Evolutionary conservation across 2,797 vertebrate species (phyloP).

Genomic region (Semotilus atromaculatus): DNA sequence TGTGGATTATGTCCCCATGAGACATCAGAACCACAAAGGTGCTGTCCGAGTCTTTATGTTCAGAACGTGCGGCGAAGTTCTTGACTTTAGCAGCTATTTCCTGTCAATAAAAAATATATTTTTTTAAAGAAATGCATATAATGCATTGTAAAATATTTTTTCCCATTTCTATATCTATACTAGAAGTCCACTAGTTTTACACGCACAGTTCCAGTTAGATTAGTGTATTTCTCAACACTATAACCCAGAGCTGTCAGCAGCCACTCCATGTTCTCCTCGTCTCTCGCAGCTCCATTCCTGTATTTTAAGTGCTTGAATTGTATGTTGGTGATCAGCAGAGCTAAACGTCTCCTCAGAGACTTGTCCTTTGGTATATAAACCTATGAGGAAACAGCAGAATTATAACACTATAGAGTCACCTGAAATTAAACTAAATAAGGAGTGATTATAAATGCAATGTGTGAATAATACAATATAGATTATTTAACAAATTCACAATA

Average conservation of each 20-base stretch:
- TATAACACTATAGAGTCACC: too few species aligned
- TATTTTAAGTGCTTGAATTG: accelerated
- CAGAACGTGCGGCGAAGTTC: accelerated
- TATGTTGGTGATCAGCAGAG: slow-evolving; percentile 15
- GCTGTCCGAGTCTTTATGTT: not conserved
- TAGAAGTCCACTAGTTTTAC: not conserved
- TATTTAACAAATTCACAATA: not conserved
- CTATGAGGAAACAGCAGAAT: not conserved
- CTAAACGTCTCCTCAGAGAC: not conserved
- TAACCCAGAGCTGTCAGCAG: not conserved
- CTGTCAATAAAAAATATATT: not conserved
- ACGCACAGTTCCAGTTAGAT: not conserved
- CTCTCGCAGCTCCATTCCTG: accelerated
- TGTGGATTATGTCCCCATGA: accelerated
- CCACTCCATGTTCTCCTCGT: slow-evolving; percentile 15
- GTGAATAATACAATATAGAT: not conserved
- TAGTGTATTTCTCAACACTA: not conserved
- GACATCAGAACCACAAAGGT: slow-evolving; percentile 12
- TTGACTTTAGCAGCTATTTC: accelerated
- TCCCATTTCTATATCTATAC: not conserved
- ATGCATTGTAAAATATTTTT: not conserved
- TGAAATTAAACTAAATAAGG: not conserved
- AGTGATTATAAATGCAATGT: not conserved
- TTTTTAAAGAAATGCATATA: not conserved
- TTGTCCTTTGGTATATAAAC: not conserved